A percentile compares a stretch with the other conserved stretches of the same genome.
These are phyloP conservation scores for Aspidiotus rigidus DNA, from an alignment of 2,888 invertebrate species.

Conservation along the genomic window DNA sequence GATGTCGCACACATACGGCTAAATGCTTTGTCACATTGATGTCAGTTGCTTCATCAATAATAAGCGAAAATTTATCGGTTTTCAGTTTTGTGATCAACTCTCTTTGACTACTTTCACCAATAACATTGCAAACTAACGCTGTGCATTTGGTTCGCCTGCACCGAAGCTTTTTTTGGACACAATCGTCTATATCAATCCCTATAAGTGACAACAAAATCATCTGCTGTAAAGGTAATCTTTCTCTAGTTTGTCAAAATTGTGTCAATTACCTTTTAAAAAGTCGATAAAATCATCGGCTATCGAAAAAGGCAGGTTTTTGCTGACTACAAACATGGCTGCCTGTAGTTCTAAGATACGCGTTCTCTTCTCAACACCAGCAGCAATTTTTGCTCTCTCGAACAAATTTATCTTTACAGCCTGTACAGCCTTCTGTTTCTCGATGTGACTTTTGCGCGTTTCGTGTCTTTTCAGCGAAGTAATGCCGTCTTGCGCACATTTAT, in stretches of 20 bases:
- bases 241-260: neutral
- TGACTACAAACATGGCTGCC: neutral
- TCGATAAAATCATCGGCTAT: neutral
- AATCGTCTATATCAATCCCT: constrained; percentile 6
- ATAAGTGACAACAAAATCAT: no score
- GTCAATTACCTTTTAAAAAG: neutral
- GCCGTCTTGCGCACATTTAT: neutral
- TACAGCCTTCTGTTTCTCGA: neutral
- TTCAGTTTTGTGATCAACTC: neutral
- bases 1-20: constrained; percentile 33
- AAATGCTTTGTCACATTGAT: neutral
- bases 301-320: constrained; percentile 3
- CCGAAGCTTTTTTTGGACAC: constrained; percentile 6
- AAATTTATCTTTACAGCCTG: neutral
- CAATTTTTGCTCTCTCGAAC: neutral
- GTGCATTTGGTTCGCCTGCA: constrained; percentile 7
- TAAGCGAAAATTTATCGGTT: constrained; percentile 35
- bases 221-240: no score
- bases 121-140: neutral
- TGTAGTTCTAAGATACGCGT: neutral
- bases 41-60: constrained; percentile 37
- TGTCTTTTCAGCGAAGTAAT: neutral
- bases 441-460: neutral
- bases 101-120: neutral
- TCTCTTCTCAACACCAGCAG: neutral